phyloP scores from a whole-genome alignment of 2,888 invertebrate species.

The Bhutanitis thaidina region DNA sequence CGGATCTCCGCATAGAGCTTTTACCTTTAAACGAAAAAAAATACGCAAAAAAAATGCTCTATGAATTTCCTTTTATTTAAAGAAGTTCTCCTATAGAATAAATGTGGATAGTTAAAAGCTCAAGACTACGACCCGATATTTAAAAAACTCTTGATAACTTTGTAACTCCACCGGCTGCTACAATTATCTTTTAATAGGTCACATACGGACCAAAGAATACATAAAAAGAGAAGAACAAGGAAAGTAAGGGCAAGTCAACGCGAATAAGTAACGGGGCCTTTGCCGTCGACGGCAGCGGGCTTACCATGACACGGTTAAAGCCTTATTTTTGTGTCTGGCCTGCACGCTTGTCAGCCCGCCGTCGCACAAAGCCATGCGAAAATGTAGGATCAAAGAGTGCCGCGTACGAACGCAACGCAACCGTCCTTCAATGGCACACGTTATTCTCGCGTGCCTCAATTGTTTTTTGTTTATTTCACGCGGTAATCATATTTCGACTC shows the following conservation, averaged over 20 bases:
- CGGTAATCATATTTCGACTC: slow-evolving; percentile 8
- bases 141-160: slow-evolving; percentile 5
- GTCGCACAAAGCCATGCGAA: slow-evolving; percentile 77
- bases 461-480: slow-evolving; percentile 8
- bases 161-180: neutral
- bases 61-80: too few relatives aligned
- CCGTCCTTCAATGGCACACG: slow-evolving; percentile 25
- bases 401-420: slow-evolving; percentile 43
- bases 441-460: slow-evolving; percentile 5
- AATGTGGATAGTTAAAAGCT: too few relatives aligned
- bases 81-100: too few relatives aligned
- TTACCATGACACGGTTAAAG: slow-evolving; percentile 78
- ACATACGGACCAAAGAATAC: slow-evolving; percentile 3
- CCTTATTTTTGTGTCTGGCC: slow-evolving; percentile 78
- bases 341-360: slow-evolving; percentile 74
- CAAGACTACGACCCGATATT: neutral
- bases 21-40: too few relatives aligned
- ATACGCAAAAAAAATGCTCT: too few relatives aligned
- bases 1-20: too few relatives aligned
- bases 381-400: slow-evolving; percentile 76
- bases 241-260: slow-evolving; percentile 63
- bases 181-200: slow-evolving; percentile 14
- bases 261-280: slow-evolving; percentile 75
- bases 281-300: slow-evolving; percentile 74
- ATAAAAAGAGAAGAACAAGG: slow-evolving; percentile 27